phyloP scores from a whole-genome alignment of 2,113 vertebrate species.

The Paratilapia polleni region DNA sequence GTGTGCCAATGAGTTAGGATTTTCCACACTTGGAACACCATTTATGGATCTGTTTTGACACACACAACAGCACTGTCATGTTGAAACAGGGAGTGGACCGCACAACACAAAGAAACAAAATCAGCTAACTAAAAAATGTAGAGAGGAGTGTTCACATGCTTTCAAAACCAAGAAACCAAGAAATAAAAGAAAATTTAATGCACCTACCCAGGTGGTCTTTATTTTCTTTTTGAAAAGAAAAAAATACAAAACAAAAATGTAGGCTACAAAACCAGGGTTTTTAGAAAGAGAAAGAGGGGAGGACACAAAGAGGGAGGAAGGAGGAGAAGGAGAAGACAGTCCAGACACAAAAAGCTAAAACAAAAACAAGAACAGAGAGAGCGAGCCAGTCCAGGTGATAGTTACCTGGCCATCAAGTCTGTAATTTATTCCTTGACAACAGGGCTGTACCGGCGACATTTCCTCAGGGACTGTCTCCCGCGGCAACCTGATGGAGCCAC shows the following conservation, averaged over 20 bases:
- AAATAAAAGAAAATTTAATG: background rate
- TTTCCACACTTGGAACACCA: background rate
- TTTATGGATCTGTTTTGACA: background rate
- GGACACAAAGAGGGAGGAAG: background rate
- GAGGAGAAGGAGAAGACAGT: background rate
- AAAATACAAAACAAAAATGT: too few species aligned
- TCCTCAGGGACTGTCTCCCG: conserved; percentile 54
- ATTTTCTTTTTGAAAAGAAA: too few species aligned
- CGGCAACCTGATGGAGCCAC: conserved; percentile 55
- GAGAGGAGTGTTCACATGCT: background rate
- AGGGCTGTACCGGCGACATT: conserved; percentile 46
- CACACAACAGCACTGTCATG: background rate
- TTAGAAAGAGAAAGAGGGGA: background rate
- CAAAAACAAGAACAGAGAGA: conserved; percentile 51
- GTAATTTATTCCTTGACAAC: conserved; percentile 65
- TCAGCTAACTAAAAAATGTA: background rate
- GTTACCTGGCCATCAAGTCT: conserved; percentile 64
- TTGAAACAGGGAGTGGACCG: background rate
- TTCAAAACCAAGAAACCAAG: background rate
- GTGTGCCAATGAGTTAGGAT: background rate
- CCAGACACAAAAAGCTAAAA: conserved; percentile 10
- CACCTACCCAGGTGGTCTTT: background rate
- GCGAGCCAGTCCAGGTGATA: conserved; percentile 62
- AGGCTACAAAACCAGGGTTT: too few species aligned
- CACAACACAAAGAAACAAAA: background rate